Conservation (phyloP, 2,888 invertebrate genomes). For the Lutraria lutraria region DNA sequence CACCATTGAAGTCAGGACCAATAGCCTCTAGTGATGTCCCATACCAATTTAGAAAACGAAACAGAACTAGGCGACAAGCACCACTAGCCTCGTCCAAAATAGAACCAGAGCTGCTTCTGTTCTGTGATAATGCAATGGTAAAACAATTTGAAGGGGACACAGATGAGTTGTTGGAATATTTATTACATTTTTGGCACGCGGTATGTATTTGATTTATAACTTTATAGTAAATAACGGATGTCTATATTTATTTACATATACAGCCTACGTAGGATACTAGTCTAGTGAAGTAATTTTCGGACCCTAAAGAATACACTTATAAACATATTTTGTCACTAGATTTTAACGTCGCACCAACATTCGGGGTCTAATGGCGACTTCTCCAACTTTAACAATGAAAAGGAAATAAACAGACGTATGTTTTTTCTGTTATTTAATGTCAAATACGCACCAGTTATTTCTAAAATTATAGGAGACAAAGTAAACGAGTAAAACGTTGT, state of each 20-base stretch:
- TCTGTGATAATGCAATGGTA: constrained; percentile 78
- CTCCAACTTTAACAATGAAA: too few species aligned
- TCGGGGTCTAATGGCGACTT: too few species aligned
- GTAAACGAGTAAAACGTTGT: background rate
- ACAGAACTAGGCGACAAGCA: constrained; percentile 69
- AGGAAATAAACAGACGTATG: too few species aligned
- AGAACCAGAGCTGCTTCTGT: constrained; percentile 77
- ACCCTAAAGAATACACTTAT: too few species aligned
- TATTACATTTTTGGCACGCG: constrained; percentile 82
- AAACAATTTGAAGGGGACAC: constrained; percentile 78
- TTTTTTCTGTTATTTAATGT: too few species aligned
- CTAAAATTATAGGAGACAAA: too few species aligned
- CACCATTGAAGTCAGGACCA: background rate
- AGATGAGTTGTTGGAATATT: constrained; percentile 76
- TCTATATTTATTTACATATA: too few species aligned
- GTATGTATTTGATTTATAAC: constrained; percentile 65
- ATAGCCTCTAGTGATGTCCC: constrained; percentile 21
- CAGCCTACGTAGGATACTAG: too few species aligned
- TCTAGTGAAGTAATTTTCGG: too few species aligned
- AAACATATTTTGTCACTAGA: too few species aligned
- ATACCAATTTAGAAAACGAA: constrained; percentile 24
- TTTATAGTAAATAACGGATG: background rate
- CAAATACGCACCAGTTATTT: too few species aligned
- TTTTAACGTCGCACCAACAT: too few species aligned
- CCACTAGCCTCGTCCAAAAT: constrained; percentile 63